Conservation (phyloP, 2,888 invertebrate species). For the Panorpa germanica region DNA sequence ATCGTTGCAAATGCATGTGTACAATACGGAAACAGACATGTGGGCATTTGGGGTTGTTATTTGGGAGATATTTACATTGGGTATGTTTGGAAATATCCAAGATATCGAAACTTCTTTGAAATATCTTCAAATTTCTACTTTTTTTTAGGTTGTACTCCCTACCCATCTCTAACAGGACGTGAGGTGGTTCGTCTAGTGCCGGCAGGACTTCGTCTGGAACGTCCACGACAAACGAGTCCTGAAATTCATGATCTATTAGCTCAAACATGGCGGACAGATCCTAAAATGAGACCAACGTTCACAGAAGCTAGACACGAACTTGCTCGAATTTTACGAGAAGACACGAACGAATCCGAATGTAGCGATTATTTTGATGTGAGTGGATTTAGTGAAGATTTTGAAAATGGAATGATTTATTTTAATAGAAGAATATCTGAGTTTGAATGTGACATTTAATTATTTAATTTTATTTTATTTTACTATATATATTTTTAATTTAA, state of each 20-base stretch:
- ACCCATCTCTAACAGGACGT: conserved; percentile 66
- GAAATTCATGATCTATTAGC: conserved; percentile 43
- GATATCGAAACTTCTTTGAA: too few relatives aligned
- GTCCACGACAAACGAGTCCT: conserved; percentile 61
- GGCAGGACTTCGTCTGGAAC: conserved; percentile 56
- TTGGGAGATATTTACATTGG: conserved; percentile 76
- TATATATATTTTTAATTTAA: too few relatives aligned
- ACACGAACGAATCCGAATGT: conserved; percentile 19
- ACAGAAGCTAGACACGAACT: conserved; percentile 30
- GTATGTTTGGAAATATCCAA: conserved; percentile 28
- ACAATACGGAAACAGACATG: conserved; percentile 66
- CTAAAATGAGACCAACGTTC: conserved; percentile 53
- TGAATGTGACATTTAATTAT: conserved; percentile 36
- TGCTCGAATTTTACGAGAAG: conserved; percentile 21
- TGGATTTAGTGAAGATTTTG: conserved; percentile 25
- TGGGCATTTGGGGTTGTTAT: conserved; percentile 76
- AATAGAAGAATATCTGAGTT: conserved; percentile 37
- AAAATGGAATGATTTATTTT: conserved; percentile 25
- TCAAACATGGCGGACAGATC: conserved; percentile 47
- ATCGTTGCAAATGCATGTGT: conserved; percentile 55
- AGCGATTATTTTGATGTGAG: conserved; percentile 26
- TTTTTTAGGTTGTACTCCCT: conserved; percentile 58
- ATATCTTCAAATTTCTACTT: background rate
- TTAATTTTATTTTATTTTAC: conserved; percentile 3
- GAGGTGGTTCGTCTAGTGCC: conserved; percentile 67